Evolutionary conservation across 2,113 vertebrate species (phyloP), one percentile per base, ranked within the genome.

Genomic region (Zapus hudsonius): DNA sequence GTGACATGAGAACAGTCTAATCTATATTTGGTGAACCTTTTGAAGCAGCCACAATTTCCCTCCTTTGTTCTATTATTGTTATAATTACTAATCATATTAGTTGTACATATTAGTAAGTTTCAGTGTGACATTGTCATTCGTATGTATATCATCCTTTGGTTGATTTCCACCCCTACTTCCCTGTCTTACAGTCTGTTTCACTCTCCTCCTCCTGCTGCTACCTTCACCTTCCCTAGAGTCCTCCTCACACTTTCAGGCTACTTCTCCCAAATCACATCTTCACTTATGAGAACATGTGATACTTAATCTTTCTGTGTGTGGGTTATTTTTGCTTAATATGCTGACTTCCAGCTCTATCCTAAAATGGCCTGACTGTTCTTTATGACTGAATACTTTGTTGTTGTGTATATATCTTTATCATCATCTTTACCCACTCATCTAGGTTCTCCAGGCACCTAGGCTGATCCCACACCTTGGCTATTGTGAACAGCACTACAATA

Each of bases 21-120:
- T 72, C 91, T 69, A 89, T 93, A 95, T 95, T 91, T 87, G 92
- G 95, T 89, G 78, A 91, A 95, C 76, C 59, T 70, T 91, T 52
- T 95, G 59, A 92, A 91, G 80, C 42, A 87, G 47, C 31, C 29
- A 52, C 29, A 95, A 63, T 70, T 87, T 16, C 27, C 57, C 15
- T n/a, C 42, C 57, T 67, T 36, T 69, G 69, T n/a, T 74, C 31
- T 64, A 64, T 7, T 22, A 61, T 23, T 74, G 42, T 9, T 84
- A 57, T n/a, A n/a, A 59, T 72, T 40, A 59, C 25, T 74, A 61
- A 12, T 27, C 8, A 17, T 13, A 61, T 64, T 33, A 66, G 8
- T 2, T n/a, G 20, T 44, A 23, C 22, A 73, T 27, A 73, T 44
- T 72, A 29, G 52, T 52, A 69, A 13, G 40, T 74, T 74, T 74